Evolutionary conservation across 2,113 vertebrate genomes (phyloP).

Genomic region (Cichladusa arquata): DNA sequence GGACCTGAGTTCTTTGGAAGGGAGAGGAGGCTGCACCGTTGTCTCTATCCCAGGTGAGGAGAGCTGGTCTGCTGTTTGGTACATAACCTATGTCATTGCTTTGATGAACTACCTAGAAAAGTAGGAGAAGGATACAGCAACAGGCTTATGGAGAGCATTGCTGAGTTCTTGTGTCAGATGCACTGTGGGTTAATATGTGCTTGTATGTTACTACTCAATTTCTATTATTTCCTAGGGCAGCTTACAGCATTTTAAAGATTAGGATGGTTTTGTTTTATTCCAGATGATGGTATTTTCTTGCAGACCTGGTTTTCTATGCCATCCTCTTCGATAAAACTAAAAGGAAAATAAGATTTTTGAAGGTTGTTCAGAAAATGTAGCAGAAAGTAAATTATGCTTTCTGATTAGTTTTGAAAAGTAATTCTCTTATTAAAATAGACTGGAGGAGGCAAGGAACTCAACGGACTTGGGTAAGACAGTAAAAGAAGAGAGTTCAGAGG

Average conservation of each 20-base stretch:
- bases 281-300: background rate
- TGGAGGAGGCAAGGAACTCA: background rate
- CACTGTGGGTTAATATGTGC: background rate
- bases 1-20: background rate
- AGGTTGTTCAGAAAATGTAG: background rate
- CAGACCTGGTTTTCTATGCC: background rate
- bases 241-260: background rate
- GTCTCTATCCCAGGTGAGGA: background rate
- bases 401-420: slow-evolving; percentile 31
- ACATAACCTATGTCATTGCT: background rate
- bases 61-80: background rate
- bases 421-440: slow-evolving; percentile 33
- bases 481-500: slow-evolving; percentile 41
- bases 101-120: background rate
- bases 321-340: slow-evolving; percentile 7
- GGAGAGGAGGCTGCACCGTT: background rate
- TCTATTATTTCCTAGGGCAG: background rate
- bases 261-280: background rate
- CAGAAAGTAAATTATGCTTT: slow-evolving; percentile 17
- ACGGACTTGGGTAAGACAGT: background rate
- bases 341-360: background rate
- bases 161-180: background rate
- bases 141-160: background rate
- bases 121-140: background rate
- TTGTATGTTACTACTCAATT: background rate